A percentile compares a stretch with the other conserved stretches of the same genome.
Evolutionary conservation across 2,888 invertebrate genomes (phyloP).

Genomic region (Acleris sparsana): DNA sequence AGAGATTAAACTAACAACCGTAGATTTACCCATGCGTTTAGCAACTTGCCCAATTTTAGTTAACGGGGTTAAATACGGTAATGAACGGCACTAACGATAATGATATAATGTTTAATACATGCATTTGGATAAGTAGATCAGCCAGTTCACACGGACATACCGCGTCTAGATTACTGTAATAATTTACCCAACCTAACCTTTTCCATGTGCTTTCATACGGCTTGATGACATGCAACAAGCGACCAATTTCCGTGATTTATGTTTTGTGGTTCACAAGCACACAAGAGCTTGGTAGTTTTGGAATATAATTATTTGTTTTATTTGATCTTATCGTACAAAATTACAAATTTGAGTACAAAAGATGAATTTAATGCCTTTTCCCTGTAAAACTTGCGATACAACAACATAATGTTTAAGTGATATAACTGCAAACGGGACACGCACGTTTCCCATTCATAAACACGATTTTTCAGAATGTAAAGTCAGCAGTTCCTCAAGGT

Average conservation of each 20-base stretch:
- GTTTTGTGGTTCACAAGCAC: too few relatives aligned
- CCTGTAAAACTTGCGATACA: too few relatives aligned
- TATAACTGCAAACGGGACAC: neutral
- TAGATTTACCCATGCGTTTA: neutral
- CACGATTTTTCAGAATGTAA: neutral
- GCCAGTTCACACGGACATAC: neutral
- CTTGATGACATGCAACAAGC: slow-evolving; percentile 3
- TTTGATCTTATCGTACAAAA: too few relatives aligned
- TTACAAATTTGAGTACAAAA: too few relatives aligned
- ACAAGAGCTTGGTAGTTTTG: too few relatives aligned
- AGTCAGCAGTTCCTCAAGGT: slow-evolving; percentile 6
- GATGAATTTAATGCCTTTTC: too few relatives aligned
- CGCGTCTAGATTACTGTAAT: neutral
- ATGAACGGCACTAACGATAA: slow-evolving; percentile 1
- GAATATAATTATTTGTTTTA: too few relatives aligned
- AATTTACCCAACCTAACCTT: neutral
- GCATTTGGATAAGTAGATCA: slow-evolving; percentile 19
- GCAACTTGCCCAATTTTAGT: neutral
- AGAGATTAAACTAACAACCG: too few relatives aligned
- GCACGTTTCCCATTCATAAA: neutral
- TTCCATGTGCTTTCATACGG: too few relatives aligned
- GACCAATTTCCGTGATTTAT: neutral
- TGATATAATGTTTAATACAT: slow-evolving; percentile 24
- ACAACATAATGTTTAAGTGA: too few relatives aligned
- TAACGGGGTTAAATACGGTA: slow-evolving; percentile 22